These are phyloP conservation scores for Tenthredo amoena DNA, from an alignment of 2,888 invertebrate species.

Conservation along the genomic window DNA sequence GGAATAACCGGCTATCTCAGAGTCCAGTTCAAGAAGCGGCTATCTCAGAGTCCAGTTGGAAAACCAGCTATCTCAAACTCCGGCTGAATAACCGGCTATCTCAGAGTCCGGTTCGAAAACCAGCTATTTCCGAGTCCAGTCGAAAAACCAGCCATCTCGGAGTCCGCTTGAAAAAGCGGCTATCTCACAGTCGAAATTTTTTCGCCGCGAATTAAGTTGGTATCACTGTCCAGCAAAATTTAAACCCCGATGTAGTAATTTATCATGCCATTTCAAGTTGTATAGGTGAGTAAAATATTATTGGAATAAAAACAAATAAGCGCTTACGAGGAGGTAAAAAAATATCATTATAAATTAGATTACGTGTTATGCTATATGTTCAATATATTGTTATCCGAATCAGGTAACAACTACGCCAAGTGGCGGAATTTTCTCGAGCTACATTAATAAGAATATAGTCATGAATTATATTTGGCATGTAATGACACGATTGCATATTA, in stretches of 20 bases:
- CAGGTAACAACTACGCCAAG: not conserved
- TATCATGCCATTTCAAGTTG: conserved; percentile 31
- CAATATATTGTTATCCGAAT: conserved; percentile 4
- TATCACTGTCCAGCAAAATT: conserved; percentile 29
- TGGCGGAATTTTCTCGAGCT: not conserved
- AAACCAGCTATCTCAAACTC: too few relatives aligned
- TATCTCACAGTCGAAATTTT: conserved; percentile 28
- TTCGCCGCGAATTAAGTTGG: conserved; percentile 27
- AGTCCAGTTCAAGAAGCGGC: too few relatives aligned
- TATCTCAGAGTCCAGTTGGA: too few relatives aligned
- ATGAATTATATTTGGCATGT: conserved; percentile 5
- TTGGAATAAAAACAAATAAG: conserved; percentile 22
- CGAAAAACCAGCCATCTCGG: conserved; percentile 17
- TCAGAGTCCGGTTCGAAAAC: too few relatives aligned
- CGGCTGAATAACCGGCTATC: too few relatives aligned
- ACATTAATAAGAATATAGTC: conserved; percentile 6
- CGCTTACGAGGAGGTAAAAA: conserved; percentile 20
- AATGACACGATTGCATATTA: too few relatives aligned
- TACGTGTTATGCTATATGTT: conserved; percentile 27
- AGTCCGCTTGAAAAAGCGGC: conserved; percentile 29
- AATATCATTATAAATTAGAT: not conserved
- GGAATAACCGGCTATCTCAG: too few relatives aligned
- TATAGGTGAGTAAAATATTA: conserved; percentile 19
- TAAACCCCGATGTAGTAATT: conserved; percentile 28
- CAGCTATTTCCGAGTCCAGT: conserved; percentile 15